Base-by-base conservation (phyloP, 1,140 invertebrate species). In the Hycleus cichorii region DNA sequence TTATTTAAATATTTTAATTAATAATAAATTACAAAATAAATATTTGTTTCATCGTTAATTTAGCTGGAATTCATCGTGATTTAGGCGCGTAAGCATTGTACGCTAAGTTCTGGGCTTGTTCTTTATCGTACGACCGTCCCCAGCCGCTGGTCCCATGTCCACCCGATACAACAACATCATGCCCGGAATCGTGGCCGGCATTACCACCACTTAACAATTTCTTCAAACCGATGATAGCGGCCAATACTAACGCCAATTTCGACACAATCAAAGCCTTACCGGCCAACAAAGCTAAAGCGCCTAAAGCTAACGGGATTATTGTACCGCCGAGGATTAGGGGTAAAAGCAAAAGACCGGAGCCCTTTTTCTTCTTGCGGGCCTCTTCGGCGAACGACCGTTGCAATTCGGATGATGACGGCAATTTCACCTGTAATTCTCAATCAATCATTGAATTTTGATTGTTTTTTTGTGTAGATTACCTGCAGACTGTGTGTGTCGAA, bases 191-290 rank as follows among this genome's bases (percentile, higher is more conserved):
- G 39, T 69, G 67, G 24, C 75, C 64, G 46, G 82, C 80, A 10
- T 82, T 79, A 27, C 77, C 79, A 3, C 81, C 80, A 9, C 83
- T 83, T 10, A 90, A 75, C 1, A 91, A 78, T 67, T 90, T 90
- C 78, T 90, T 91, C 65, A 91, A 75, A 1, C 88, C 89, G 53
- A 91, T 89, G 60, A 91, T 90, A 53, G 84, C 87, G 32, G 89
- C 87, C 24, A 91, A 74, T 0, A 89, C 87, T 38, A 91, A 70
- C 5, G 89, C 89, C 44, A 91, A 73, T 69, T 91, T 91, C 67
- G 87, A 88, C 47, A 91, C 85, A 64, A 91, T 90, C 39, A 91
- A 74, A 39, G 89, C 89, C 72, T 91, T 91, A 56, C 89, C 89
- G 18, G 89, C 89, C 32, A 91, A 71, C 10, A 91, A 79, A 3